These are phyloP conservation scores for Muricea muricata DNA, from an alignment of 92 coral and sea anemone species.

Conservation along the genomic window DNA sequence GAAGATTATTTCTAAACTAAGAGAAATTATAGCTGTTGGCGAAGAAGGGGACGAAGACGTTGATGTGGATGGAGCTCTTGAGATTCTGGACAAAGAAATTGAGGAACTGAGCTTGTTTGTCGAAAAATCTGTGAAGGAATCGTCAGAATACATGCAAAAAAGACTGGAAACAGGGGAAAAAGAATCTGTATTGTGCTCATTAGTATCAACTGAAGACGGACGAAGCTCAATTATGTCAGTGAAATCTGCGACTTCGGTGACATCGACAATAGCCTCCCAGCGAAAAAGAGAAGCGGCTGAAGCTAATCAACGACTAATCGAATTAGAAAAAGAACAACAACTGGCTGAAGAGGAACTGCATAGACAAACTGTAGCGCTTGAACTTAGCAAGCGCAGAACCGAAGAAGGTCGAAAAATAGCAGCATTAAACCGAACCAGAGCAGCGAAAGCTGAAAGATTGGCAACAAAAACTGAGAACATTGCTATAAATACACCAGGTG, in stretches of 20 bases:
- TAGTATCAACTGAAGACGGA: background rate
- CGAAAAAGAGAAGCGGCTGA: background rate
- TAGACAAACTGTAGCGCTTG: background rate
- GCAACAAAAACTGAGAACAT: background rate
- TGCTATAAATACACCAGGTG: background rate
- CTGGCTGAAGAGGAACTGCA: background rate
- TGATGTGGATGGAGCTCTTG: background rate
- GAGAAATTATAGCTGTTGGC: no score
- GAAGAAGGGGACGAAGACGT: background rate
- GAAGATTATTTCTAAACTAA: no score
- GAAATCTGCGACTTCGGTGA: no score
- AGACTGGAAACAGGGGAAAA: no score
- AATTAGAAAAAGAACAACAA: background rate
- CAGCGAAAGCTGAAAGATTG: background rate
- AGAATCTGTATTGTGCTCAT: background rate
- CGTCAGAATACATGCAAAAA: no score
- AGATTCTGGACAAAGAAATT: no score
- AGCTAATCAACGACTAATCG: background rate
- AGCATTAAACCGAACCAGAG: background rate
- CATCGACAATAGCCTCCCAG: background rate
- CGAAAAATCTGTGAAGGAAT: background rate
- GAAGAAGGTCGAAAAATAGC: background rate
- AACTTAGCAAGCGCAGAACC: background rate
- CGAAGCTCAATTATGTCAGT: no score
- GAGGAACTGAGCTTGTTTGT: no score